phyloP scores from a whole-genome alignment of 2,888 invertebrate genomes.

The Strigamia transsilvanica region DNA sequence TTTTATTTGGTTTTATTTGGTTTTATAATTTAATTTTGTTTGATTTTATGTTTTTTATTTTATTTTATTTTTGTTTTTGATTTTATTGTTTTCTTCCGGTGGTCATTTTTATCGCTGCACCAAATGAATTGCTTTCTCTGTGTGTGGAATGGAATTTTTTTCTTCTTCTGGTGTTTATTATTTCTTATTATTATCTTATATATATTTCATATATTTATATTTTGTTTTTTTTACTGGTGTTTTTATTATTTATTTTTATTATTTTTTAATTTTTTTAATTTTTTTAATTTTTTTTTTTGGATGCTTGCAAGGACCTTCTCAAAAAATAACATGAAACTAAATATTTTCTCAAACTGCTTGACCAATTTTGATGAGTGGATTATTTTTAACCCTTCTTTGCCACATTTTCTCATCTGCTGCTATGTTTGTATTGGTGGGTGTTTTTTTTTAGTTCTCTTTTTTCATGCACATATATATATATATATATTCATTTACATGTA shows the following conservation, averaged over 20 bases:
- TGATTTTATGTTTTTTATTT: neutral
- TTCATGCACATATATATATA: constrained; percentile 26
- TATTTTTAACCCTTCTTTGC: constrained; percentile 63
- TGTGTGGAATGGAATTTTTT: constrained; percentile 53
- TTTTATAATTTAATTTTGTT: neutral
- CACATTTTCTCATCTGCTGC: constrained; percentile 56
- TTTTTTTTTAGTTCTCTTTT: constrained; percentile 54
- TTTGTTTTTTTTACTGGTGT: no score
- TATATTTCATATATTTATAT: constrained; percentile 50
- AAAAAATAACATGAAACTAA: constrained; percentile 63
- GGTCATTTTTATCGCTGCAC: constrained; percentile 32
- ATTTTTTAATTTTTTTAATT: neutral
- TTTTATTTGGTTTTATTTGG: no score
- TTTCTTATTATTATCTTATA: constrained; percentile 5
- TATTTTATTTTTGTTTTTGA: neutral
- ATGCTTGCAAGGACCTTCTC: constrained; percentile 66
- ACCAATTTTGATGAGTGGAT: constrained; percentile 56
- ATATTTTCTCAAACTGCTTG: constrained; percentile 59
- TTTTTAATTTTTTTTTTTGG: constrained; percentile 55
- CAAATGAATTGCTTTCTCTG: constrained; percentile 45
- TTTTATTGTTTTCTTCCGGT: constrained; percentile 17
- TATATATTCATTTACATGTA: no score
- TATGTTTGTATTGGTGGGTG: constrained; percentile 52
- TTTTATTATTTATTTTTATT: constrained; percentile 55
- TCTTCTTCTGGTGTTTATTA: constrained; percentile 46